Evolutionary conservation across 1,140 invertebrate genomes (phyloP), one percentile per base, ranked within the genome.

Genomic region (Belonocnema kinseyi): DNA sequence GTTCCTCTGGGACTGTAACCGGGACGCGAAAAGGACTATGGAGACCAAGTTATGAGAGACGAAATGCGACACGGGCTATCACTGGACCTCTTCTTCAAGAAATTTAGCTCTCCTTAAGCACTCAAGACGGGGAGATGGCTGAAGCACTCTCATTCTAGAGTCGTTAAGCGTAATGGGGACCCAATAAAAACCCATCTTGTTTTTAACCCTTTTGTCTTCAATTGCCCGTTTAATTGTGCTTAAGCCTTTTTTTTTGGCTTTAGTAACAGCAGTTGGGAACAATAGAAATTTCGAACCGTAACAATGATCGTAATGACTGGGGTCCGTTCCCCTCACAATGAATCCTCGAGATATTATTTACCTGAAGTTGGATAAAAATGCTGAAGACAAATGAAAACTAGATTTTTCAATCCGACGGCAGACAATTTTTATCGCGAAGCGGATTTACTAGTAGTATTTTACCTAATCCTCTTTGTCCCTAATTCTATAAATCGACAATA

Each of bases 181-280:
- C 84, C 82, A 89, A 90, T 90, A 90, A 90, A 90, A 90, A 87
- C 82, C 89, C 88, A 91, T 91, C 90, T 90, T 89, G 88, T 89
- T 90, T 88, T 88, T 86, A 90, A 90, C 90, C 90, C 88, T 88
- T 89, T 82, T 77, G 79, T 26, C 74, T 72, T 73, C 75, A 89
- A 90, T 78, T 82, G 79, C 79, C 78, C 87, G 82, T 87, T 90
- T 90, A 90, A 89, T 89, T 86, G 87, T 77, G 77, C 78, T 82
- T 8, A 46, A 83, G 80, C 79, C 85, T 73, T 75, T 85, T 85
- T 87, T 85, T 88, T 86, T 82, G 50, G 73, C 73, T 61, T 52
- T 50, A 26, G 13, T 54, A 74, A 12, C 72, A 78, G 51, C 53
- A 56, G 50, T 46, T 50, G 52, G 78, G 74, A 75, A 78, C 77